Evolutionary conservation across 2,797 vertebrate species (phyloP).

Genomic region (Pseudopleuronectes americanus): DNA sequence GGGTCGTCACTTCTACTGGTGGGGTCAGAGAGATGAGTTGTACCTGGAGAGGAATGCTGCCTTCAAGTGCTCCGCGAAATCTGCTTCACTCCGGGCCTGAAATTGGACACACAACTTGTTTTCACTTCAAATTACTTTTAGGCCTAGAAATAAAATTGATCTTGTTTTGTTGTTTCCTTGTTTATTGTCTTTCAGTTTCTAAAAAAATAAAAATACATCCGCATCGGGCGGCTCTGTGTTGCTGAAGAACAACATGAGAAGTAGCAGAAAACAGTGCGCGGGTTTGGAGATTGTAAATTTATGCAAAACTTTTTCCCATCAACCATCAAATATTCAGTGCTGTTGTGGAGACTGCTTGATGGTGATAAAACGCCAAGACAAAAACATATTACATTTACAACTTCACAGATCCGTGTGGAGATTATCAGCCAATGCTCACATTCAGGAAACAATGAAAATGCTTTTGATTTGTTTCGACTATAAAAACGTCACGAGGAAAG

Average conservation of each 20-base stretch:
- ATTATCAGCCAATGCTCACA: neutral
- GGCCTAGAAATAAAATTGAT: constrained; percentile 4
- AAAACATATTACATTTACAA: neutral
- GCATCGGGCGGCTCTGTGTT: neutral
- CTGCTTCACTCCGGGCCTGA: neutral
- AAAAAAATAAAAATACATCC: neutral
- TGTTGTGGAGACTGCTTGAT: neutral
- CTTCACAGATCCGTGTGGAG: neutral
- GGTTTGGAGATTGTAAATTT: no score
- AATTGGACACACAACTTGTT: constrained; percentile 21
- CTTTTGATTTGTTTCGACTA: no score
- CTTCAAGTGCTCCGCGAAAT: constrained; percentile 44
- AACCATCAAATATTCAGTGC: neutral
- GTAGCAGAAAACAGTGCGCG: neutral
- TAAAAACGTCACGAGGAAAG: neutral
- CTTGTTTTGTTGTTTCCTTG: neutral
- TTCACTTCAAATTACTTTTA: neutral
- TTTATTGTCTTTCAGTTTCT: neutral
- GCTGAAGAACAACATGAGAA: neutral
- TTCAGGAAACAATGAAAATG: neutral
- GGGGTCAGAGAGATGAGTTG: constrained; percentile 65
- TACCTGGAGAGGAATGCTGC: constrained; percentile 60
- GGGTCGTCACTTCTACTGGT: constrained; percentile 78
- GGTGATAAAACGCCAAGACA: neutral
- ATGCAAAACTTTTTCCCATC: neutral